Base-by-base conservation (phyloP, 2,113 vertebrate species). In the Marmota monax region DNA sequence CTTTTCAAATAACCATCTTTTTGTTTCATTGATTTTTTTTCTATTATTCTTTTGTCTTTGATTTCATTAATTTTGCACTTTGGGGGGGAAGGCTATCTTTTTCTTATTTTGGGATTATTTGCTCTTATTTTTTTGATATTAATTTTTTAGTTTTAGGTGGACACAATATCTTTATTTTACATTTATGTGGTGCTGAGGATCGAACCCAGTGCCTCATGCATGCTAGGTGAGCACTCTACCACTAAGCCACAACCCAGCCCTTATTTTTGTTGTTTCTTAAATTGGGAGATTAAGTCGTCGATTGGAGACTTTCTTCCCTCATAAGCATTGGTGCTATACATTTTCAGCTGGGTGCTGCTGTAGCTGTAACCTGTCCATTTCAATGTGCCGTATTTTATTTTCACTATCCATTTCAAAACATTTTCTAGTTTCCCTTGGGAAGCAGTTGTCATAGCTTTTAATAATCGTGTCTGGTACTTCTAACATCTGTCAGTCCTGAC, bases 201-300 rank as follows among this genome's bases (percentile, higher is more conserved):
- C 48, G 48, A 51, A 51, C 48, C 48, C 12, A 51, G 48, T 51
- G 48, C 3, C 48, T 51, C 48, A 2, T 51, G 48, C 48, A 51
- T 51, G 48, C 48, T 2, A 51, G 48, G 48, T 51, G 48, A 51
- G 48, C 48, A 51, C 48, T 51, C 48, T 51, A 51, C 48, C 48
- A 51, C 48, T 51, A 12, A 51, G 48, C 48, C 48, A 51, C 48
- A 13, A 51, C 48, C 48, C 48, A 51, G 53, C 42, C 80, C 16
- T 84, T 69, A 32, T 18, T 80, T 93, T 72, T 79, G 73, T 67
- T 63, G 27, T 65, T 72, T 88, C 29, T 70, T 88, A 94, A 58
- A 4, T 76, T 61, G 61, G 39, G 69, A 32, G 42, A 37, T 56
- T 37, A 86, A 5, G 22, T 18, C 72, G 25, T 39, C 39, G 7